Base-by-base conservation (phyloP, 2,888 invertebrate species). In the Fissipunctia ypsillon region DNA sequence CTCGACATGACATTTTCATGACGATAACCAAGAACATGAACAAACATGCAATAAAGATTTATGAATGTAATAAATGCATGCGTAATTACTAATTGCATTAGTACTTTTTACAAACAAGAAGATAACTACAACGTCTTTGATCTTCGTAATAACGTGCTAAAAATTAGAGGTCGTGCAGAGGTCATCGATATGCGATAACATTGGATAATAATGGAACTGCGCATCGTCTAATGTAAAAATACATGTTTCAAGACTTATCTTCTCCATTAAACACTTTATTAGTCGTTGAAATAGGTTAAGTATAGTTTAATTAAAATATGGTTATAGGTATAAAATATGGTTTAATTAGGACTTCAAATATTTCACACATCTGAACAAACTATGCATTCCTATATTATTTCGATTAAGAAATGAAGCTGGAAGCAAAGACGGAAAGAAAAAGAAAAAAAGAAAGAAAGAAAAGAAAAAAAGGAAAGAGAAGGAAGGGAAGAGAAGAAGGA, bases 31-130 rank as follows among this genome's bases (percentile, higher is more conserved):
- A 52, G 1, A 61, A 43, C 41, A 67, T 57, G 14, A 48, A 67
- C 64, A 60, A 65, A 70, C 64, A 65, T 60, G 76, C 52, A 48
- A 65, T 71, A 31, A 71, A 60, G 25, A 65, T 41, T 63, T 54
- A 76, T 71, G 28, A 64, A 65, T 64, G 50, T 22, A 43, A 45
- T 64, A 57, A 59, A 59, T 59, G n/a, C 22, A 14, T 22, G 45
- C 69, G 45, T 31, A 70, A 69, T 31, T 31, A 31, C 31, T 31
- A 31, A 31, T 4, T n/a, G n/a, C n/a, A n/a, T n/a, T 75, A 64
- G 63, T 28, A 1, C 6, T 19, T 69, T 74, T 59, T 50, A 43
- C 16, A 35, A 45, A 28, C 14, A 52, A 45, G 0, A n/a, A 10
- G 48, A 69, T 74, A 56, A 10, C 0, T 14, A 22, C 4, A 35